These are phyloP conservation scores for Hartigia nigra DNA, from an alignment of 2,888 invertebrate genomes.

Conservation along the genomic window DNA sequence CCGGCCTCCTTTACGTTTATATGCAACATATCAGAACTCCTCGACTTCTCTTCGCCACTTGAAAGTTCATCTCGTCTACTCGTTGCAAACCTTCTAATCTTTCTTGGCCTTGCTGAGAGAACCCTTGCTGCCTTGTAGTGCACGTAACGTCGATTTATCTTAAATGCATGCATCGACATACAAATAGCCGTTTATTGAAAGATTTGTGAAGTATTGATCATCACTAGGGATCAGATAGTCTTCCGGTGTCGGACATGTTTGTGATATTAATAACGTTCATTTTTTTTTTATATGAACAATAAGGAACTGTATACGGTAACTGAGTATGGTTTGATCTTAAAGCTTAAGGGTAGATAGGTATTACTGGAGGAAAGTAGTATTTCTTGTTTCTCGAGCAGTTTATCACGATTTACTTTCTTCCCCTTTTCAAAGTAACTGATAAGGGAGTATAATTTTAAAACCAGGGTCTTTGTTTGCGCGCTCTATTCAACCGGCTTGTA, in stretches of 20 bases:
- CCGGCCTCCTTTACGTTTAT: neutral
- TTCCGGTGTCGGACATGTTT: neutral
- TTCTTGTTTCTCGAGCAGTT: neutral
- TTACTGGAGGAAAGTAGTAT: neutral
- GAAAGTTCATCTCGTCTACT: conserved; percentile 55
- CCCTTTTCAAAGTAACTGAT: neutral
- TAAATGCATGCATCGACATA: neutral
- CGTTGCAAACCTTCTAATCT: conserved; percentile 23
- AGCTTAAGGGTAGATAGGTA: neutral
- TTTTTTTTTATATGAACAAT: neutral
- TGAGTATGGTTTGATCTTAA: neutral
- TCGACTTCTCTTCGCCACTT: conserved; percentile 15
- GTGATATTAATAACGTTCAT: neutral
- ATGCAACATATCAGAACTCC: neutral
- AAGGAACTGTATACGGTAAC: neutral
- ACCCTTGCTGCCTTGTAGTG: neutral
- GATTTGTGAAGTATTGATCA: neutral
- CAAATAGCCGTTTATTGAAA: neutral
- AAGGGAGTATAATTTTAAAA: neutral
- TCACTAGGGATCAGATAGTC: neutral
- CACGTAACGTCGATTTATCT: neutral
- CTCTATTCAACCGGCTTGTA: neutral
- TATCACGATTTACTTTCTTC: neutral
- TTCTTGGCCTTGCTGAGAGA: neutral
- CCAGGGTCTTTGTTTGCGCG: neutral